Conservation (phyloP, 1,140 invertebrate species). For the Neotoxoptera formosana region DNA sequence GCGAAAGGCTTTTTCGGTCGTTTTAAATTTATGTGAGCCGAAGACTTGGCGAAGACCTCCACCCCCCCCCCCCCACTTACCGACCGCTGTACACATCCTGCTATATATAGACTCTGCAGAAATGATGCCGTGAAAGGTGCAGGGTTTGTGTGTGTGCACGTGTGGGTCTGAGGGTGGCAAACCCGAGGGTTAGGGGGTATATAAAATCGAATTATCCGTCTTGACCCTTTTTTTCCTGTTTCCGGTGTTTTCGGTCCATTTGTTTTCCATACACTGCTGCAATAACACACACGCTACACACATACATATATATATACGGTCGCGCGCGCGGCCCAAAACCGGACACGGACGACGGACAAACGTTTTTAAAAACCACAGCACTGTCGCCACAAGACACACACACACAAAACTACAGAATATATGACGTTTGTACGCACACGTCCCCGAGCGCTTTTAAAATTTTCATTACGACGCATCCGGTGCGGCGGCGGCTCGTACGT, state of each 20-base stretch:
- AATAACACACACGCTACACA: background rate
- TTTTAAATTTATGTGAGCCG: conserved; percentile 21
- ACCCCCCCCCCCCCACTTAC: no score
- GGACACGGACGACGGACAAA: background rate
- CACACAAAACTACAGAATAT: background rate
- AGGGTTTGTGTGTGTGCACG: background rate
- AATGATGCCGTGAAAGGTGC: background rate
- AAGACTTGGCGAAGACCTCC: background rate
- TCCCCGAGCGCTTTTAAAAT: conserved; percentile 53
- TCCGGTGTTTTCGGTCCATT: conserved; percentile 51
- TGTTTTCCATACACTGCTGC: conserved; percentile 21
- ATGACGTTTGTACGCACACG: background rate
- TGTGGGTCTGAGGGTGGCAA: background rate
- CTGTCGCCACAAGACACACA: background rate
- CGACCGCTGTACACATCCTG: background rate
- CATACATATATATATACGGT: background rate
- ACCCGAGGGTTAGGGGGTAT: background rate
- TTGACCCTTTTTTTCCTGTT: conserved; percentile 55
- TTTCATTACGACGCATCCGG: conserved; percentile 51
- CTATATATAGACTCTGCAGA: background rate
- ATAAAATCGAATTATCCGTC: conserved; percentile 51
- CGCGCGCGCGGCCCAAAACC: background rate
- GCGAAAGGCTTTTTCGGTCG: conserved; percentile 24
- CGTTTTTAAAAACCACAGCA: conserved; percentile 41
- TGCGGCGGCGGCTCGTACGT: background rate